These are phyloP conservation scores for Rhinolophus sinicus DNA, from an alignment of 2,113 vertebrate genomes.

Conservation along the genomic window DNA sequence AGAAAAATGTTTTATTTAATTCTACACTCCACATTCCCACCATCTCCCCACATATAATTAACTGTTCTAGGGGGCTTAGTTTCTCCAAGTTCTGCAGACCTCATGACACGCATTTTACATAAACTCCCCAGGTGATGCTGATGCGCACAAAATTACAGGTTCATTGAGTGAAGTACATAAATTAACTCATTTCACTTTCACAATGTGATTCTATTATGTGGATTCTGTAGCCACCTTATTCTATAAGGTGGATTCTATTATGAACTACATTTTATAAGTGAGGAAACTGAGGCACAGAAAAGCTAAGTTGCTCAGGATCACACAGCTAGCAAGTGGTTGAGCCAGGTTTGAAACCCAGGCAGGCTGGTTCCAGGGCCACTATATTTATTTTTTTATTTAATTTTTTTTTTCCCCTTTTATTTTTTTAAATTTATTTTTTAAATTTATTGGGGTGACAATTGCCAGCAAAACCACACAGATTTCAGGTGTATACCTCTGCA, in stretches of 20 bases:
- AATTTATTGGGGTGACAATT: no score
- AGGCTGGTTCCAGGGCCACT: neutral
- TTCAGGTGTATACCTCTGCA: no score
- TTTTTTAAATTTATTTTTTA: no score
- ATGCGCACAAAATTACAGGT: neutral
- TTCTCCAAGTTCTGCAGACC: constrained; percentile 19
- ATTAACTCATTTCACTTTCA: neutral
- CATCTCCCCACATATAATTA: neutral
- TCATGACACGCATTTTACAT: neutral
- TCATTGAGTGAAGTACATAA: neutral
- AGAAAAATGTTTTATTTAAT: neutral
- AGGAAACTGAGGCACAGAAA: neutral
- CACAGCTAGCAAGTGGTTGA: neutral
- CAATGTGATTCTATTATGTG: neutral
- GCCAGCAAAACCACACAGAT: no score
- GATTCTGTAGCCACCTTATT: no score
- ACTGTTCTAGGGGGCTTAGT: neutral
- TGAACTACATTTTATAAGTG: constrained; percentile 24
- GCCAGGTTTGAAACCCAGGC: neutral
- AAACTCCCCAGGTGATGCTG: neutral
- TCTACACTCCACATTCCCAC: neutral
- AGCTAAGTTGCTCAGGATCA: neutral
- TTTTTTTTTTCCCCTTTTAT: no score
- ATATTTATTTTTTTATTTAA: no score
- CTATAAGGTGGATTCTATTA: neutral